Evolutionary conservation across 2,113 vertebrate genomes (phyloP).

Genomic region (Laticauda laticaudata): DNA sequence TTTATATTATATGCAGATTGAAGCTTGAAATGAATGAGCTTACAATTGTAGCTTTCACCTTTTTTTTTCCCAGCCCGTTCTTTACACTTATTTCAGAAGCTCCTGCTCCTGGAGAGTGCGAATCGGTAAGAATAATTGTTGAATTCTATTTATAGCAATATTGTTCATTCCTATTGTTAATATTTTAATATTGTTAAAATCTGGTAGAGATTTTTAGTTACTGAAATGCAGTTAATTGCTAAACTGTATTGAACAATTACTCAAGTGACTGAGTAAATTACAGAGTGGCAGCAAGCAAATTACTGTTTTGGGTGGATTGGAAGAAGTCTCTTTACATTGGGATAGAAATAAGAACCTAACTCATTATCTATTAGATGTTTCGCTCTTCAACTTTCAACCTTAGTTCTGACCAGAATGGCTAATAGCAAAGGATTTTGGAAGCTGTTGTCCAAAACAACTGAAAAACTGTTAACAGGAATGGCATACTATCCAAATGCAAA

Average conservation of each 20-base stretch:
- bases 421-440: not conserved
- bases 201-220: not conserved
- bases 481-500: not conserved
- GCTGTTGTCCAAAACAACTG: not conserved
- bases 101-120: conserved; percentile 97
- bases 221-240: conserved; percentile 29
- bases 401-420: not conserved
- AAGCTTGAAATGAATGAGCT: not conserved
- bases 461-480: not conserved
- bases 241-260: not conserved
- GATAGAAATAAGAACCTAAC: not conserved
- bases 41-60: not conserved
- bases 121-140: conserved; percentile 79
- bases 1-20: not conserved
- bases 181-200: too few relatives aligned
- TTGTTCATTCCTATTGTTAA: not conserved
- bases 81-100: conserved; percentile 95
- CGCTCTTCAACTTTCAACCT: not conserved
- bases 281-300: conserved; percentile 34
- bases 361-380: not conserved
- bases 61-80: conserved; percentile 76
- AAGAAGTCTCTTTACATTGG: not conserved
- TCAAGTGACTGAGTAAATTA: conserved; percentile 41
- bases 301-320: not conserved
- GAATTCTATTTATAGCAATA: not conserved